phyloP scores from a whole-genome alignment of 2,888 invertebrate species.

The Mesoligia furuncula region DNA sequence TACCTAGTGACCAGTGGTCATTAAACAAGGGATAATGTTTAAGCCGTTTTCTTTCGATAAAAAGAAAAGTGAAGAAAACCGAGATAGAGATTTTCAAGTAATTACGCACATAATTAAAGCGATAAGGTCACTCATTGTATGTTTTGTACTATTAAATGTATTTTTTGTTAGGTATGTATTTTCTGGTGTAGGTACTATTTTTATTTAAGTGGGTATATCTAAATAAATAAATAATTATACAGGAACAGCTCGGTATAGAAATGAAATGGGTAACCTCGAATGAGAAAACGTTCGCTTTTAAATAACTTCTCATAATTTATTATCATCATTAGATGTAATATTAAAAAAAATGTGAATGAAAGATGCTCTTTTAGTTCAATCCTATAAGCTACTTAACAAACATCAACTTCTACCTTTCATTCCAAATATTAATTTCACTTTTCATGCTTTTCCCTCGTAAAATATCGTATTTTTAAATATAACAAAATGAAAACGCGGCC shows the following conservation, averaged over 20 bases:
- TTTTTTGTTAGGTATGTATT: too few relatives aligned
- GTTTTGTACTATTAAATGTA: too few relatives aligned
- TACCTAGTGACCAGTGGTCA: constrained; percentile 28
- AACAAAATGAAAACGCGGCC: background rate
- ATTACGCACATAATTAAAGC: too few relatives aligned
- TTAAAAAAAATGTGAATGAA: background rate
- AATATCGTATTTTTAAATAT: background rate
- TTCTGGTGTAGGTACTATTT: too few relatives aligned
- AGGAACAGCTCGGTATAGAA: background rate
- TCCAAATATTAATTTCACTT: background rate
- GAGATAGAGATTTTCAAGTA: background rate
- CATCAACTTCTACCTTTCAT: background rate
- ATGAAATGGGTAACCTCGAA: constrained; percentile 13
- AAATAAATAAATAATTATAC: background rate
- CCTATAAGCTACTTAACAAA: background rate
- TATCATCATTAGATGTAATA: too few relatives aligned
- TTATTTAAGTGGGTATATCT: too few relatives aligned
- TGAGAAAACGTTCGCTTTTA: background rate
- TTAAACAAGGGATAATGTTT: constrained; percentile 19
- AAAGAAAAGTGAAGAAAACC: background rate
- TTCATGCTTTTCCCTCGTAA: background rate
- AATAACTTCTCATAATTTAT: too few relatives aligned
- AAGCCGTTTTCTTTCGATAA: constrained; percentile 11
- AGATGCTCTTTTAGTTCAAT: background rate
- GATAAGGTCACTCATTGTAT: too few relatives aligned